A percentile compares a stretch with the other conserved stretches of the same genome.
Evolutionary conservation across 2,888 invertebrate genomes (phyloP).

Genomic region (Drosophila acutilabella): DNA sequence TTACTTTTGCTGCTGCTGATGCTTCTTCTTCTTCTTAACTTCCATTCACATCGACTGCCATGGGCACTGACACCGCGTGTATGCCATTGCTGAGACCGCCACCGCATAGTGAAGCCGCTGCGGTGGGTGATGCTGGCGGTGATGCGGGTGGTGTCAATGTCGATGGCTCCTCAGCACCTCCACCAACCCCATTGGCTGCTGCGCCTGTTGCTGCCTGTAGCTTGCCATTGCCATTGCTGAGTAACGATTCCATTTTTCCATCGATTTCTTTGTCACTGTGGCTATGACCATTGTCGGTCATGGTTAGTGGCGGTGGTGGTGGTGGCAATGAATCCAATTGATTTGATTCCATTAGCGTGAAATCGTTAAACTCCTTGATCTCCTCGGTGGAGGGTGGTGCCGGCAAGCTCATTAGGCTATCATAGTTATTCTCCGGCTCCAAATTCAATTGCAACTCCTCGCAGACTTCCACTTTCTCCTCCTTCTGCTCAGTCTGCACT

Average conservation of each 20-base stretch:
- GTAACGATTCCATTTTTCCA: not conserved
- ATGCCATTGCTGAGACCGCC: conserved; percentile 66
- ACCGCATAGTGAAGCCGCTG: conserved; percentile 44
- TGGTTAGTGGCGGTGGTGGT: conserved; percentile 81
- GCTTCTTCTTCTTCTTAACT: conserved; percentile 69
- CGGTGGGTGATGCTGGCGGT: conserved; percentile 78
- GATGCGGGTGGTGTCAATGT: conserved; percentile 81
- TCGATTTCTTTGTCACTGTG: conserved; percentile 9
- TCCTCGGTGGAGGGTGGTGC: conserved; percentile 84
- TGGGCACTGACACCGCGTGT: conserved; percentile 47
- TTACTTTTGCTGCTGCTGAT: not conserved
- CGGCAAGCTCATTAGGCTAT: conserved; percentile 84
- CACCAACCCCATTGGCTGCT: conserved; percentile 16
- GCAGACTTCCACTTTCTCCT: conserved; percentile 2
- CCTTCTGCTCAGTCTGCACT: conserved; percentile 8
- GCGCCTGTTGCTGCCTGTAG: conserved; percentile 8
- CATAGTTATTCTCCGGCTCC: conserved; percentile 78
- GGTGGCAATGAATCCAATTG: conserved; percentile 85
- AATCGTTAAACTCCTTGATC: conserved; percentile 83
- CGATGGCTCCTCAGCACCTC: conserved; percentile 52
- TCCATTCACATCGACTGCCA: conserved; percentile 78
- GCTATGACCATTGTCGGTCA: conserved; percentile 27
- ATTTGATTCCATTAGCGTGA: conserved; percentile 78
- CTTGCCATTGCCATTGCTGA: conserved; percentile 26
- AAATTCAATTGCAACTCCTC: not conserved